phyloP scores from a whole-genome alignment of 2,113 vertebrate genomes.

The Struthidea cinerea region DNA sequence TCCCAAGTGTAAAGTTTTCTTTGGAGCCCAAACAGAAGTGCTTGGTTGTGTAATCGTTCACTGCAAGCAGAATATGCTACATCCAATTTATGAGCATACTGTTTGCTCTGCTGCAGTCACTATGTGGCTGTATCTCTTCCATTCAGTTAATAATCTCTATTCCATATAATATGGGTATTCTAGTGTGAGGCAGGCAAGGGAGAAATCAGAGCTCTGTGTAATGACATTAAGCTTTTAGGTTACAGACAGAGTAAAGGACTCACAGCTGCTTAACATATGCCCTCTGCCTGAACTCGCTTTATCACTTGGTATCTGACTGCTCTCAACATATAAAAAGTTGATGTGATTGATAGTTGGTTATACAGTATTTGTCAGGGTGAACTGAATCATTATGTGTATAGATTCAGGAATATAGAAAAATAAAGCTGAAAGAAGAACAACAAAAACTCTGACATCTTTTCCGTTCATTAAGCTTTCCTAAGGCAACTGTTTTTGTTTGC shows the following conservation, averaged over 20 bases:
- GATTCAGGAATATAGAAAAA: background rate
- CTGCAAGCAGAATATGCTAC: background rate
- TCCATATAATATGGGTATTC: background rate
- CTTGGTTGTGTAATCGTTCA: background rate
- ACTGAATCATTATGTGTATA: background rate
- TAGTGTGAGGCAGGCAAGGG: background rate
- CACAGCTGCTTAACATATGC: conserved; percentile 60
- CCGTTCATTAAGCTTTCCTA: background rate
- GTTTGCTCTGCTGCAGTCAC: background rate
- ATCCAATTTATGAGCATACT: background rate
- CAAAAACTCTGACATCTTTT: background rate
- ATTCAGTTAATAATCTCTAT: background rate
- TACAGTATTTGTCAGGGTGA: background rate
- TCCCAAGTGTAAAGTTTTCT: background rate
- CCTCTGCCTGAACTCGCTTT: conserved; percentile 60
- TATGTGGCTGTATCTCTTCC: background rate
- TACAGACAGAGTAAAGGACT: conserved; percentile 12
- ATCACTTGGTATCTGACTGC: conserved; percentile 46
- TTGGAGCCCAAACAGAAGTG: background rate
- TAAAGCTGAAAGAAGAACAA: background rate
- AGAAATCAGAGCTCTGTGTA: conserved; percentile 12
- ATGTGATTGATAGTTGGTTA: conserved; percentile 1
- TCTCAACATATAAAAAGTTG: conserved; percentile 23
- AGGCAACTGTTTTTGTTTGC: conserved; percentile 8
- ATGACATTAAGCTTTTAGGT: conserved; percentile 17